Conservation (phyloP, 1,140 invertebrate species). For the Thaumetopoea pityocampa region DNA sequence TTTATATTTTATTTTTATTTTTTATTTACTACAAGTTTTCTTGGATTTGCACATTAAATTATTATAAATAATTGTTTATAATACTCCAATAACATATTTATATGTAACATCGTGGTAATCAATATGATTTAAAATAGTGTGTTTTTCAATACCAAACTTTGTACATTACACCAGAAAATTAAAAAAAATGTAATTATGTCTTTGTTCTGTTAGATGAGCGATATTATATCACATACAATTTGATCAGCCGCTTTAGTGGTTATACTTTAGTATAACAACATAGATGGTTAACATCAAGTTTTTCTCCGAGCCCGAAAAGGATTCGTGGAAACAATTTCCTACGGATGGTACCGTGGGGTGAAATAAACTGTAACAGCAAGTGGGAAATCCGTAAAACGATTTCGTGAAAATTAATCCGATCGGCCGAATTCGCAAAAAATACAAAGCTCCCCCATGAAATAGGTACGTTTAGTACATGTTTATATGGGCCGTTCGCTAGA, state of each 20-base stretch:
- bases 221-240: slow-evolving; percentile 12
- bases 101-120: no score
- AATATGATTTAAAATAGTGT: no score
- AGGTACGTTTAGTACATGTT: slow-evolving; percentile 12
- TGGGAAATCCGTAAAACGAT: slow-evolving; percentile 64
- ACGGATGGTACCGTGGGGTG: slow-evolving; percentile 65
- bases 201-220: no score
- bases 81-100: no score
- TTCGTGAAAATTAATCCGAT: slow-evolving; percentile 64
- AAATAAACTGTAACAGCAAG: slow-evolving; percentile 68
- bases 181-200: no score
- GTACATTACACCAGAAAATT: no score
- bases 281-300: slow-evolving; percentile 8
- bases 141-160: no score
- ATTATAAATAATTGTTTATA: no score
- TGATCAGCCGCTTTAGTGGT: slow-evolving; percentile 7
- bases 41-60: no score
- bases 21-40: no score
- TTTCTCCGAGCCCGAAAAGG: slow-evolving; percentile 21
- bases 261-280: slow-evolving; percentile 16
- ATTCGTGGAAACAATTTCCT: slow-evolving; percentile 61
- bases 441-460: slow-evolving; percentile 10
- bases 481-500: slow-evolving; percentile 6
- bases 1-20: no score
- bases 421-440: slow-evolving; percentile 22